Percentiles rank a stretch among this genome's conserved stretches.
Conservation (phyloP, 2,888 invertebrate species). For the Pollenia labialis region DNA sequence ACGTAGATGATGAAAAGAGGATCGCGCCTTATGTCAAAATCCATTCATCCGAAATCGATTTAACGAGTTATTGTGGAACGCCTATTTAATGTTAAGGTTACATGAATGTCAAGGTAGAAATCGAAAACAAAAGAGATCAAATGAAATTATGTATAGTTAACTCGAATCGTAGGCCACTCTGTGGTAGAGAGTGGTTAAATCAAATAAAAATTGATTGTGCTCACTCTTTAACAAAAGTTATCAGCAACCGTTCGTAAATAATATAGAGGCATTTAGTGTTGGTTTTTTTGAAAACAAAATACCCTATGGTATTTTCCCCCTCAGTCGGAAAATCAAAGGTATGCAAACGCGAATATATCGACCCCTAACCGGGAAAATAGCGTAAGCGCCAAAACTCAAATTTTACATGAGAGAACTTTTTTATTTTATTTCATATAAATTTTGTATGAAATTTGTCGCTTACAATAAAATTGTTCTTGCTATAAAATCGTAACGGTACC, state of each 20-base stretch:
- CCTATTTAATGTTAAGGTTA: slow-evolving; percentile 32
- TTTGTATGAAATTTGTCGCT: too few species aligned
- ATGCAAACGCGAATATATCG: neutral
- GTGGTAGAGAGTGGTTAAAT: neutral
- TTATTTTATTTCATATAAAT: too few species aligned
- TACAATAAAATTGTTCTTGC: too few species aligned
- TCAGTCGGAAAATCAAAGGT: slow-evolving; percentile 2
- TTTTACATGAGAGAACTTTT: too few species aligned
- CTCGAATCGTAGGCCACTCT: neutral
- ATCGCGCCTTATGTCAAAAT: slow-evolving; percentile 20
- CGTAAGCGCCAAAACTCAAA: too few species aligned
- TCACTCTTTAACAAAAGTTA: too few species aligned
- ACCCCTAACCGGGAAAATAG: too few species aligned
- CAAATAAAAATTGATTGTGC: neutral
- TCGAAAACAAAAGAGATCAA: neutral
- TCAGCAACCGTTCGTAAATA: neutral
- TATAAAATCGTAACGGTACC: too few species aligned
- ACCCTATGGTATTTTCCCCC: slow-evolving; percentile 1
- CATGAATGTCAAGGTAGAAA: slow-evolving; percentile 26
- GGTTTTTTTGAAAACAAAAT: neutral
- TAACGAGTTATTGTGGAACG: slow-evolving; percentile 35
- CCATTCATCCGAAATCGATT: slow-evolving; percentile 25
- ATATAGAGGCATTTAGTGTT: neutral
- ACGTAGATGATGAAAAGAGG: neutral
- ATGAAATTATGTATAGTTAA: neutral